Evolutionary conservation across 2,888 invertebrate species (phyloP), one percentile per base, ranked within the genome.

Genomic region (Anthophora plumipes): DNA sequence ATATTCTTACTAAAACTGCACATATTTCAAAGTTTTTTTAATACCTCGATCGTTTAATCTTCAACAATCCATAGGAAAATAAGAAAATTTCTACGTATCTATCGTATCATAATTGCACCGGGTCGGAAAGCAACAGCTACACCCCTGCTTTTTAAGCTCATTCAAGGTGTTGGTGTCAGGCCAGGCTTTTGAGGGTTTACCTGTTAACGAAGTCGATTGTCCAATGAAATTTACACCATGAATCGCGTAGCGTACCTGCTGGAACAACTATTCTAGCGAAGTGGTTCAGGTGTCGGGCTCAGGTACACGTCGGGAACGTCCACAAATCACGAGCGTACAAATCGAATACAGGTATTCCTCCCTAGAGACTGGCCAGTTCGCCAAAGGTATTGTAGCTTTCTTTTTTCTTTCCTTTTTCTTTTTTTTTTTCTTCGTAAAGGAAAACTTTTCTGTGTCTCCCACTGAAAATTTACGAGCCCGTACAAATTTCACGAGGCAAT

Each of bases 141-240:
- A 25, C 4, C 25, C 68, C 72, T 73, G 73, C 12, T 50, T 48
- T 71, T 54, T 52, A 31, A 43, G 25, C n/a, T 22, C 82, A 73
- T 85, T 85, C 80, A 82, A 52, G 77, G 84, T 83, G 67, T 87
- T 68, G 55, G 80, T 85, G 85, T 81, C 83, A 61, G 20, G 11
- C 6, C 11, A 22, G 63, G 11, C 54, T 63, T 74, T 80, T 54
- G 75, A 64, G 74, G 76, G 69, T 74, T 73, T 43, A 64, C 64
- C 20, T 76, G 76, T 52, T 85, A 85, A 89, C 85, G 82, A 88
- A 84, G 55, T 25, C 83, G 54, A 89, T 85, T 88, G 88, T 88
- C 55, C 48, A 46, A 25, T 63, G 73, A 85, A 85, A 88, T 85
- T 67, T 87, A 84, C 81, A 85, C 83, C 83, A 60, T 83, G 83